Conservation (phyloP, 2,888 invertebrate species). For the Hemithea aestivaria region DNA sequence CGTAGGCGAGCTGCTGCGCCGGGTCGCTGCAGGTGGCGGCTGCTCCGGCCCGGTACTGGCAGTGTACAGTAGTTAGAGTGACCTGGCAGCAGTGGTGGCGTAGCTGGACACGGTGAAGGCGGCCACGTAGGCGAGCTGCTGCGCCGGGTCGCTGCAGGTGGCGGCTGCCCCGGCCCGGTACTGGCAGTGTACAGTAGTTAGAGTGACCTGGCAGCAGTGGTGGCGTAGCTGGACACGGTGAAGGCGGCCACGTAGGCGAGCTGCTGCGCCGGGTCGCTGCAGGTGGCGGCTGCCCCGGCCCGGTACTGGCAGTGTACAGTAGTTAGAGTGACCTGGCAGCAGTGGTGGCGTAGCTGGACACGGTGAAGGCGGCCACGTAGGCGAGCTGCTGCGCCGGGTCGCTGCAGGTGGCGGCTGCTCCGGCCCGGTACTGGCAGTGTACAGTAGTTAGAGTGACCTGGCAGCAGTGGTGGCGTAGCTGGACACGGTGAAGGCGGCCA, state of each 20-base stretch:
- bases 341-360: slow-evolving; percentile 94
- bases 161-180: slow-evolving; percentile 95
- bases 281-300: slow-evolving; percentile 92
- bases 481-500: slow-evolving; percentile 98
- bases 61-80: no score
- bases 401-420: slow-evolving; percentile 91
- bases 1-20: slow-evolving; percentile 95
- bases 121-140: slow-evolving; percentile 96
- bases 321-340: no score
- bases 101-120: slow-evolving; percentile 97
- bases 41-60: slow-evolving; percentile 92
- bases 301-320: slow-evolving; percentile 94
- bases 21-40: slow-evolving; percentile 92
- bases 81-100: no score
- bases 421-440: slow-evolving; percentile 92
- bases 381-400: slow-evolving; percentile 97
- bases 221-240: slow-evolving; percentile 94
- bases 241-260: slow-evolving; percentile 97
- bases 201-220: no score
- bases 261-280: slow-evolving; percentile 93
- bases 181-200: slow-evolving; percentile 95
- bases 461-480: slow-evolving; percentile 92
- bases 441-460: no score
- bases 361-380: slow-evolving; percentile 97
- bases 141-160: slow-evolving; percentile 89